phyloP scores from a whole-genome alignment of 2,797 vertebrate species.

The Lepilemur septentrionalis region DNA sequence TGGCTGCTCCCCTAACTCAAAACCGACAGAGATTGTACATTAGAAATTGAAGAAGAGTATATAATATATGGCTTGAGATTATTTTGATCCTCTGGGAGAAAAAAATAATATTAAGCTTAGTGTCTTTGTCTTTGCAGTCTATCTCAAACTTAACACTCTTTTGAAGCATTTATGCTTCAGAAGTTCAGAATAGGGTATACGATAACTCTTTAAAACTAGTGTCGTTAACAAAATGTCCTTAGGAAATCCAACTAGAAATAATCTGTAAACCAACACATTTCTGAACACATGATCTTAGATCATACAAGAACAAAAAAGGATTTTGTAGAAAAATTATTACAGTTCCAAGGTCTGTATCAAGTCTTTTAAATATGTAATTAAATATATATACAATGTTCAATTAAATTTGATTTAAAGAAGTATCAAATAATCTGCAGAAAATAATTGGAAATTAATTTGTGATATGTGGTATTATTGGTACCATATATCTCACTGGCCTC shows the following conservation, averaged over 20 bases:
- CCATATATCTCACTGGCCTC: not conserved
- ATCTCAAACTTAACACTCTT: slow-evolving; percentile 22
- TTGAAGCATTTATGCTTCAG: slow-evolving; percentile 1
- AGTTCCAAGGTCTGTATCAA: not conserved
- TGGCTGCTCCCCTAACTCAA: slow-evolving; percentile 59
- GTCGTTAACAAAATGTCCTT: slow-evolving; percentile 30
- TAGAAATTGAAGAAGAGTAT: not conserved
- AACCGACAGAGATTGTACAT: slow-evolving; percentile 39
- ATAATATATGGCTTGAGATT: slow-evolving; percentile 5
- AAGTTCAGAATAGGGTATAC: not conserved
- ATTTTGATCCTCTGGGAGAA: not conserved
- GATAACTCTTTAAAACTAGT: not conserved
- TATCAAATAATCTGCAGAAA: not conserved
- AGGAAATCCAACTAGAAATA: slow-evolving; percentile 41
- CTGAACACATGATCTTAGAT: not conserved
- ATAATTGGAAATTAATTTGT: not conserved
- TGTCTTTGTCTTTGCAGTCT: not conserved
- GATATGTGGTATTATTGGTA: no score
- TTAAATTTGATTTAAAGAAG: slow-evolving; percentile 17
- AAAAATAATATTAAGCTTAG: slow-evolving; percentile 25
- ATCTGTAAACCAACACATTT: slow-evolving; percentile 21
- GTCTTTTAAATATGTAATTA: slow-evolving; percentile 27
- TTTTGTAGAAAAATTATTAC: slow-evolving; percentile 15
- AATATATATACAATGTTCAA: not conserved
- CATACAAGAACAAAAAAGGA: not conserved